A percentile compares a stretch with the other conserved stretches of the same genome.
These are phyloP conservation scores for Semnornis frantzii DNA, from an alignment of 2,113 vertebrate genomes.

Conservation along the genomic window DNA sequence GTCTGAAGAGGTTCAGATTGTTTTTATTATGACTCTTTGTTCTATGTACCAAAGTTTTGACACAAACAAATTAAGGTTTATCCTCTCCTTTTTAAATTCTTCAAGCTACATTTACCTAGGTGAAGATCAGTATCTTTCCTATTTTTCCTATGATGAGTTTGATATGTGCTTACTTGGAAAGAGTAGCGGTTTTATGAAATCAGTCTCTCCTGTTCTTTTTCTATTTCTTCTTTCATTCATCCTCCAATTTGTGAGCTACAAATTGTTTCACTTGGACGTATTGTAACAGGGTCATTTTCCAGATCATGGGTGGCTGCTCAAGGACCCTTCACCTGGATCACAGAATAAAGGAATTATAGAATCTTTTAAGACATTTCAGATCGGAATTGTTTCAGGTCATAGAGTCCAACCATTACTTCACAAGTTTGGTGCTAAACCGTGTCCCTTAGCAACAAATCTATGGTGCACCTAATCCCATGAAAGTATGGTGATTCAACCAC, in stretches of 20 bases:
- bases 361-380: no score
- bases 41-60: not conserved
- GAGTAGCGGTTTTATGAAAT: not conserved
- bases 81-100: not conserved
- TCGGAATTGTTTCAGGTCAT: no score
- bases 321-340: not conserved
- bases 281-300: not conserved
- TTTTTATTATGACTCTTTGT: not conserved
- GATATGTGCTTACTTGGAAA: not conserved
- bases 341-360: no score
- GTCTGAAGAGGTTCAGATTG: not conserved
- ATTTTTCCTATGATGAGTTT: not conserved
- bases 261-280: not conserved
- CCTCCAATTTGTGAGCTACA: not conserved
- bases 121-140: not conserved
- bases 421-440: no score
- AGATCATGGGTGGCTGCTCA: accelerated
- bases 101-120: not conserved
- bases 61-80: not conserved
- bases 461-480: no score
- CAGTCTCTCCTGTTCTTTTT: not conserved
- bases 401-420: no score
- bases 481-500: no score
- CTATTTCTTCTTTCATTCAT: not conserved
- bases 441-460: no score